Base-by-base conservation (phyloP, 2,888 invertebrate genomes). In the Nemotelus nigrinus region DNA sequence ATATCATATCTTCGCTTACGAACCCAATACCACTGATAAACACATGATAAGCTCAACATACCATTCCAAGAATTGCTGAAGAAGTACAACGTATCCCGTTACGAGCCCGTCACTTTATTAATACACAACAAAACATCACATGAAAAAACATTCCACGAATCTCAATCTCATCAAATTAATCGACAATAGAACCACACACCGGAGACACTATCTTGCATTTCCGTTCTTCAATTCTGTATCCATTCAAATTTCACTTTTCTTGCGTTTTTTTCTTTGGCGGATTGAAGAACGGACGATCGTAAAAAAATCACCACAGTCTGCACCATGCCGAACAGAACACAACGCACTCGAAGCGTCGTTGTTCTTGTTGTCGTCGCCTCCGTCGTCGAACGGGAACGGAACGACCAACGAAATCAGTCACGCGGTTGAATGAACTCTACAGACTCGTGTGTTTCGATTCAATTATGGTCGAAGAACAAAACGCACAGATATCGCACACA, bases 171-270 rank as follows among this genome's bases (percentile, higher is more conserved):
- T 25, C 39, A 8, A 70, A 70, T n/a, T 70, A 55, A 43, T 2
- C 44, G 43, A 70, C 70, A 70, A 70, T 41, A 60, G 60, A 60
- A 39, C 60, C 60, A 60, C 25, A 5, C 5, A 3, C 6, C 58
- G n/a, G 58, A 58, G 8, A 58, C 60, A 70, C 41, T 43, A 43
- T 50, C 41, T 70, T n/a, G 44, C 53, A 43, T 55, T 70, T 70
- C 70, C 70, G 70, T 70, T 70, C 70, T 50, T 70, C 55, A 53
- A 70, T 41, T 55, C 55, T 43, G 53, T 55, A 25, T 53, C 70
- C 70, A 70, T 70, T 70, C 41, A 70, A 70, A 70, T 70, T 70
- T 70, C 70, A 70, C 70, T 70, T 70, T 68, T 70, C 70, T 70
- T 55, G 70, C 70, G 55, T 47, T 70, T 70, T 55, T 70, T 8